Evolutionary conservation across 2,113 vertebrate genomes (phyloP).

Genomic region (Gymnocephalus cernua): DNA sequence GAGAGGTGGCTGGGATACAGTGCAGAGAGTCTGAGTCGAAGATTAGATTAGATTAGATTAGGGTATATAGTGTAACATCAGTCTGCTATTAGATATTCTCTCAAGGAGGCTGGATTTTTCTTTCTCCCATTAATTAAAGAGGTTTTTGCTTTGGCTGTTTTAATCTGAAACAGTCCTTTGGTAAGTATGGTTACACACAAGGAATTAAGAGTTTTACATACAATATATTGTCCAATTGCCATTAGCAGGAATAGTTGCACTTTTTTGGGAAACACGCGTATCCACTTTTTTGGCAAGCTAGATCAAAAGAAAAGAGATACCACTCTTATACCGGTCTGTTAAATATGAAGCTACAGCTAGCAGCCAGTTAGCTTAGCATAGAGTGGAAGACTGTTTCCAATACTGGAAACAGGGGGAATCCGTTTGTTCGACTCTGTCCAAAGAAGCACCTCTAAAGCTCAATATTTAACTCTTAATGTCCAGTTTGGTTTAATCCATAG

Average conservation of each 20-base stretch:
- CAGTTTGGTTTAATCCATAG: background rate
- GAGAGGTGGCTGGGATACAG: constrained; percentile 29
- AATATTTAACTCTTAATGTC: background rate
- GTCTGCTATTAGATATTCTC: constrained; percentile 22
- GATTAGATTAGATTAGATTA: constrained; percentile 41
- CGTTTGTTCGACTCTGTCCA: background rate
- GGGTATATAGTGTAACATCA: background rate
- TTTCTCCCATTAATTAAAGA: background rate
- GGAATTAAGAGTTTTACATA: background rate
- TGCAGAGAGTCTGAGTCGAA: constrained; percentile 16
- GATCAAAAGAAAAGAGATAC: background rate
- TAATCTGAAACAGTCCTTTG: constrained; percentile 26
- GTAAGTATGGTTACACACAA: background rate
- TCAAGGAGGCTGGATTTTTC: background rate
- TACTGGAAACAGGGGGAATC: background rate
- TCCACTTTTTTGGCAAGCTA: background rate
- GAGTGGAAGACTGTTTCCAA: background rate
- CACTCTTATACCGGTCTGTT: background rate
- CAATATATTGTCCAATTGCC: background rate
- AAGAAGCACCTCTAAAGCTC: background rate
- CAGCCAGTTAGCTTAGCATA: background rate
- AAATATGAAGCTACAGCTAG: background rate
- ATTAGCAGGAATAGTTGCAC: background rate
- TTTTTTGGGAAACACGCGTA: background rate
- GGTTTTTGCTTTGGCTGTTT: background rate